These are phyloP conservation scores for Rostratula benghalensis DNA, from an alignment of 2,113 vertebrate genomes.

Conservation along the genomic window DNA sequence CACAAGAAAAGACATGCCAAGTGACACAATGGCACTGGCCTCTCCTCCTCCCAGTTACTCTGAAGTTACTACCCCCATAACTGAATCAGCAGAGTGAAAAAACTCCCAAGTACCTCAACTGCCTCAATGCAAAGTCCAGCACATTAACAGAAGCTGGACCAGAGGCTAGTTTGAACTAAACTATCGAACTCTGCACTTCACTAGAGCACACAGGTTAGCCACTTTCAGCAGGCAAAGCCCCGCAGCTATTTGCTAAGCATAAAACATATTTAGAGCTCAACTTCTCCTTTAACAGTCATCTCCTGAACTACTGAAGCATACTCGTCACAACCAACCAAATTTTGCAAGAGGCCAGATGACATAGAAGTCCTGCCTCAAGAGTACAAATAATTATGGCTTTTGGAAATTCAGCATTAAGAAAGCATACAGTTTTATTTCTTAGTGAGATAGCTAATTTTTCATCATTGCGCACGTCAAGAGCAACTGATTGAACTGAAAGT, in stretches of 20 bases:
- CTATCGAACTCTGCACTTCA: not conserved
- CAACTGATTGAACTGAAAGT: not conserved
- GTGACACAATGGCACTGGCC: not conserved
- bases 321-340: not conserved
- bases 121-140: not conserved
- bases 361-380: not conserved
- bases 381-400: not conserved
- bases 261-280: not conserved
- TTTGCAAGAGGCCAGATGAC: not conserved
- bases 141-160: not conserved
- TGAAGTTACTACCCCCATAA: not conserved
- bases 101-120: not conserved
- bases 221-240: not conserved
- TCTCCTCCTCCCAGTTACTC: not conserved
- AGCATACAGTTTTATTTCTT: not conserved
- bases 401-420: not conserved
- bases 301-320: not conserved
- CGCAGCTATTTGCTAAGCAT: not conserved
- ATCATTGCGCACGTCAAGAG: not conserved
- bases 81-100: not conserved
- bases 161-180: not conserved
- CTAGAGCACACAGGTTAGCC: not conserved
- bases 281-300: not conserved
- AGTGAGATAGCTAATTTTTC: not conserved
- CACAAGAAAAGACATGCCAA: not conserved